Evolutionary conservation across 2,797 vertebrate species (phyloP).

Genomic region (Numenius phaeopus): DNA sequence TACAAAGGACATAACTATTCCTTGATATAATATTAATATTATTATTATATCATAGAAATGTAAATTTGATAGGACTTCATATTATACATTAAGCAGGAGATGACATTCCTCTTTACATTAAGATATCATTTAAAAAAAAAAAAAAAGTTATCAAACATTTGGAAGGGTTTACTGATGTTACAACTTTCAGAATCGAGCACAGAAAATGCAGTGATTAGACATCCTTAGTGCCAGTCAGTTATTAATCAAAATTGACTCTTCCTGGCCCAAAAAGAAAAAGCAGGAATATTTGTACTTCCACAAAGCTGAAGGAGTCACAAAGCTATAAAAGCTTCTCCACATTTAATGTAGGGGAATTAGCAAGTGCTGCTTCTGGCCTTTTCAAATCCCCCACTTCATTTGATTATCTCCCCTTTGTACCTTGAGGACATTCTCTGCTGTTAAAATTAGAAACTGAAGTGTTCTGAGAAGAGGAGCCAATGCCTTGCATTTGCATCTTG

Average conservation of each 20-base stretch:
- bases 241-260: slow-evolving; percentile 28
- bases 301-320: background rate
- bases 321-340: background rate
- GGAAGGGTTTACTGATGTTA: background rate
- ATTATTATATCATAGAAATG: background rate
- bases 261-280: background rate
- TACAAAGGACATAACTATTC: background rate
- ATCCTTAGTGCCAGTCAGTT: background rate
- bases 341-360: background rate
- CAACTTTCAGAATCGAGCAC: background rate
- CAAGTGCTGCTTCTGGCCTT: background rate
- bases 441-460: slow-evolving; percentile 21
- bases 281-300: background rate
- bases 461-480: background rate
- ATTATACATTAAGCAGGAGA: background rate
- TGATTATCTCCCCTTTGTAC: background rate
- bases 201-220: slow-evolving; percentile 10
- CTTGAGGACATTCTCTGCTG: background rate
- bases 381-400: slow-evolving; percentile 1
- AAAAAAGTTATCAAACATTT: background rate
- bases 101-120: background rate
- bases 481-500: background rate
- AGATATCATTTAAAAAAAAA: background rate
- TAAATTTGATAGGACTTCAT: background rate
- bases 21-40: background rate